These are phyloP conservation scores for Nesometra sesokonis DNA, from an alignment of 35 echinoderm and acorn worm species.

Conservation along the genomic window DNA sequence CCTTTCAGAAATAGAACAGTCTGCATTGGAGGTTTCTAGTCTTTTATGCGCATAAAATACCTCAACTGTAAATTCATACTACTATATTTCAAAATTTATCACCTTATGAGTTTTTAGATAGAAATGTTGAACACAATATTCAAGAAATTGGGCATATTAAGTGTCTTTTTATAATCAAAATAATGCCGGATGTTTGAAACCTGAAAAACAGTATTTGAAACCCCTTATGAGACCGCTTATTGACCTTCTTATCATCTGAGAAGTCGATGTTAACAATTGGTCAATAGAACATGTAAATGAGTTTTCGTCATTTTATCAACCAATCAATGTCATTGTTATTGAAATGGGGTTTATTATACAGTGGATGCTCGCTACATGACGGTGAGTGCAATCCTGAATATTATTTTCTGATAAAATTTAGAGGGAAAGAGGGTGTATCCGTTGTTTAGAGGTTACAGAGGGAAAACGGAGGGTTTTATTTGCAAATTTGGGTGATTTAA, in stretches of 20 bases:
- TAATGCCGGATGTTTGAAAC: constrained; percentile 5
- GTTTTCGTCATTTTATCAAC: constrained; percentile 30
- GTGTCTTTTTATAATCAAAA: not conserved
- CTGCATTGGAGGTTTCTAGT: too few species aligned
- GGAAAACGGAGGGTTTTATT: constrained; percentile 7
- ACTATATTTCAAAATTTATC: too few species aligned
- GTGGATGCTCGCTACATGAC: constrained; percentile 80
- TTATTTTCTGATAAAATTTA: constrained; percentile 99
- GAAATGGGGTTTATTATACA: constrained; percentile 77
- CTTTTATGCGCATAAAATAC: too few species aligned
- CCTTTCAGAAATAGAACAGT: too few species aligned
- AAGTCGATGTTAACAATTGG: constrained; percentile 39
- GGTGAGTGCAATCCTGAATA: constrained; percentile 99
- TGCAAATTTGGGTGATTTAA: constrained; percentile 42
- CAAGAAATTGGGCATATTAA: too few species aligned
- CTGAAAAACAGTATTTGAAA: constrained; percentile 50
- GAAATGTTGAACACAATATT: too few species aligned
- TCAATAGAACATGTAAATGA: constrained; percentile 46
- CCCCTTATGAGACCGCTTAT: constrained; percentile 28
- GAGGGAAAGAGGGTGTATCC: constrained; percentile 86
- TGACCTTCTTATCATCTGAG: not conserved
- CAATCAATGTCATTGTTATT: constrained; percentile 77
- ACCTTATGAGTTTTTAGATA: too few species aligned
- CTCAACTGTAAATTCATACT: too few species aligned
- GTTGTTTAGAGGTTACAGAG: constrained; percentile 32